Evolutionary conservation across 2,113 vertebrate species (phyloP).

Genomic region (Sclerurus mexicanus): DNA sequence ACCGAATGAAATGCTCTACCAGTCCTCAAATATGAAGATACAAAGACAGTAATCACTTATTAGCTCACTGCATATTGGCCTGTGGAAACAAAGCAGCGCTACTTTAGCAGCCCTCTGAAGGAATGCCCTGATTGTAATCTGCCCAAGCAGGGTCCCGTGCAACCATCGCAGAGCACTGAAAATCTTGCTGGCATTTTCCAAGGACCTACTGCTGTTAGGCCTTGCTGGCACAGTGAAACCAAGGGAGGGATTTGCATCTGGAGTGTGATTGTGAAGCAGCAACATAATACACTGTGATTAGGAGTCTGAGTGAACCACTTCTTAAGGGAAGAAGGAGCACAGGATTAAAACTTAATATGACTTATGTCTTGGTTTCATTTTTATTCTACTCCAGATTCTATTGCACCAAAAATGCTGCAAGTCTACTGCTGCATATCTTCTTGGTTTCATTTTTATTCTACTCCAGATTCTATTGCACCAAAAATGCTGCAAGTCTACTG

Average conservation of each 20-base stretch:
- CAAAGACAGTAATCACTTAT: slow-evolving; percentile 49
- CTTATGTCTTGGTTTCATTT: neutral
- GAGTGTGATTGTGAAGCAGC: slow-evolving; percentile 56
- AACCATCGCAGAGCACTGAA: slow-evolving; percentile 12
- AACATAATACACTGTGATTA: slow-evolving; percentile 59
- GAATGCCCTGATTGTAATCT: slow-evolving; percentile 56
- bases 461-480: neutral
- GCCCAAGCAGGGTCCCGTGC: neutral
- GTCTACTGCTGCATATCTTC: neutral
- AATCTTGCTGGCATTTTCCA: slow-evolving; percentile 21
- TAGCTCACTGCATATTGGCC: slow-evolving; percentile 3
- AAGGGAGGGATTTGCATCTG: slow-evolving; percentile 41
- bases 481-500: neutral
- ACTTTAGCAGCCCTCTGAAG: slow-evolving; percentile 1
- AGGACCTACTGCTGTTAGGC: slow-evolving; percentile 29
- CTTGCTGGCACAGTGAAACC: slow-evolving; percentile 42
- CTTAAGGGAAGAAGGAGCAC: neutral
- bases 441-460: neutral
- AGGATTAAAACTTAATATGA: neutral
- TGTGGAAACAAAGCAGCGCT: slow-evolving; percentile 26
- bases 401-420: neutral
- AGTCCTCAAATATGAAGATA: slow-evolving; percentile 17
- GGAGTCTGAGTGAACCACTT: slow-evolving; percentile 25
- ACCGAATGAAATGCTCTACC: neutral
- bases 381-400: neutral